phyloP scores from a whole-genome alignment of 1,140 invertebrate genomes.

The Gonatopus flavifemur region DNA sequence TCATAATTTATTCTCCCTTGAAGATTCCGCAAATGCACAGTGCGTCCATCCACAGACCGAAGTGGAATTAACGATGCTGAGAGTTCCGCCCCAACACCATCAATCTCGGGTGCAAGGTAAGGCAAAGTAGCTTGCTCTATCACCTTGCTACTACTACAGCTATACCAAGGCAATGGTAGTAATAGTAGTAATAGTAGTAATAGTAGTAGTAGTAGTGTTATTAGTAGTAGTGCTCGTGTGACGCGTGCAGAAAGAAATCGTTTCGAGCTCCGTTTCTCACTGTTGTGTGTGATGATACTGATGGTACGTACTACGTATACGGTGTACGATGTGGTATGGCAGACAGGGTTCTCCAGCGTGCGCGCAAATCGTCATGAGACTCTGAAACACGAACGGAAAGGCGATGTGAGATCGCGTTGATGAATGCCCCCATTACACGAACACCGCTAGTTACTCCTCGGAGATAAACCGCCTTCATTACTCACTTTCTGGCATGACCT shows the following conservation, averaged over 20 bases:
- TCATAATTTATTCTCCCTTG: too few relatives aligned
- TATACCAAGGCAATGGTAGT: slow-evolving; percentile 28
- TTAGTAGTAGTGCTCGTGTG: too few relatives aligned
- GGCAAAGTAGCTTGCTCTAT: slow-evolving; percentile 25
- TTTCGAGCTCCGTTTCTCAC: slow-evolving; percentile 36
- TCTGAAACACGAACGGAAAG: slow-evolving; percentile 49
- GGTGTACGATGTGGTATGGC: neutral
- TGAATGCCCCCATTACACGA: slow-evolving; percentile 57
- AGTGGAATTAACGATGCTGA: slow-evolving; percentile 33
- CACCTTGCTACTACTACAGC: slow-evolving; percentile 8
- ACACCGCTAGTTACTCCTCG: slow-evolving; percentile 55
- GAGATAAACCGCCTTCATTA: slow-evolving; percentile 57
- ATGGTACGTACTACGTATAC: neutral
- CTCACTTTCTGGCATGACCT: slow-evolving; percentile 56
- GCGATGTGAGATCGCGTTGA: slow-evolving; percentile 53
- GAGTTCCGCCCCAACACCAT: slow-evolving; percentile 26
- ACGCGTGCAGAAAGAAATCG: slow-evolving; percentile 35
- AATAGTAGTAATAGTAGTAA: too few relatives aligned
- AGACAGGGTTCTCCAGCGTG: neutral
- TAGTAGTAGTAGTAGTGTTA: too few relatives aligned
- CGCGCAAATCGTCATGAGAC: slow-evolving; percentile 46
- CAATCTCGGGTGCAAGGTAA: slow-evolving; percentile 33
- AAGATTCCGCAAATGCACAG: too few relatives aligned
- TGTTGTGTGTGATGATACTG: slow-evolving; percentile 9
- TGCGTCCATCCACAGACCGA: too few relatives aligned